These are phyloP conservation scores for Amia ocellicauda DNA, from an alignment of 2,113 vertebrate species.

Conservation along the genomic window DNA sequence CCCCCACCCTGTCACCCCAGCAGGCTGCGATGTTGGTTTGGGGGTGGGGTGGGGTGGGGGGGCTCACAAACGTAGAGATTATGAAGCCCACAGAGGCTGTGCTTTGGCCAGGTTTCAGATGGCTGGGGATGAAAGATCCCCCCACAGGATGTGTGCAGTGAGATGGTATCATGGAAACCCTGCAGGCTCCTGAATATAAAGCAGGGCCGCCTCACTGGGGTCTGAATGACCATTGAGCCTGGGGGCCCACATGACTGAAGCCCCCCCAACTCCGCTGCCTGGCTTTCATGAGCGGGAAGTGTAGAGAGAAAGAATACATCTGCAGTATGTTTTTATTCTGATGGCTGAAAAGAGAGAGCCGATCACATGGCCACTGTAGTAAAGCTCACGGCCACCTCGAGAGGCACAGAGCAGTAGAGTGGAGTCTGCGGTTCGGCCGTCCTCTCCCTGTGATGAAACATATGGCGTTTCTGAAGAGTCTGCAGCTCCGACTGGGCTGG, in stretches of 20 bases:
- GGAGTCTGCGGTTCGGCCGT: conserved; percentile 5
- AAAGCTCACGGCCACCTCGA: background rate
- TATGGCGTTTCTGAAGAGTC: conserved; percentile 21
- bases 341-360: too few species aligned
- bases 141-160: background rate
- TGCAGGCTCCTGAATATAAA: background rate
- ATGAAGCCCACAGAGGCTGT: background rate
- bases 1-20: too few species aligned
- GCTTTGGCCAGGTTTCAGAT: background rate
- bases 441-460: conserved; percentile 15
- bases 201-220: background rate
- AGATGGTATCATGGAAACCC: background rate
- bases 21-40: too few species aligned
- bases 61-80: too few species aligned
- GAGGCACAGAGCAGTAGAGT: background rate
- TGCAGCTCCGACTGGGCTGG: conserved; percentile 17
- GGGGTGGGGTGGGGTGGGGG: too few species aligned
- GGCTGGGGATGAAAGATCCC: background rate
- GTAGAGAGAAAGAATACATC: too few species aligned
- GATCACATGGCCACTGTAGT: background rate
- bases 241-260: background rate
- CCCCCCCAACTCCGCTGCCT: background rate
- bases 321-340: too few species aligned
- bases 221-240: background rate
- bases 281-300: background rate